Conservation (phyloP, 2,113 vertebrate species). For the Heliornis fulica region DNA sequence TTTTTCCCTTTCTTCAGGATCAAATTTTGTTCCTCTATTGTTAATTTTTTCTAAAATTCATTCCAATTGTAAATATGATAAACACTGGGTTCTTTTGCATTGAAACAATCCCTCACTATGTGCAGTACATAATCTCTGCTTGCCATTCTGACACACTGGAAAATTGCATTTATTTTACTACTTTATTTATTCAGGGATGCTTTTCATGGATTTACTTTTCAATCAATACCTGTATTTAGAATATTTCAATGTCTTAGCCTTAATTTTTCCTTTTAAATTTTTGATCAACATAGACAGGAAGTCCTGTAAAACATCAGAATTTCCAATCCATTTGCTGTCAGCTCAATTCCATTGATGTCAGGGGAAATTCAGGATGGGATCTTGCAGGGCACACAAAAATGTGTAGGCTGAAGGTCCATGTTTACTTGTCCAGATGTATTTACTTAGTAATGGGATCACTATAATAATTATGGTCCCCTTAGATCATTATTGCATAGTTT, state of each 20-base stretch:
- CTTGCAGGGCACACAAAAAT: background rate
- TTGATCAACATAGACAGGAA: background rate
- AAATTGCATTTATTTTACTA: background rate
- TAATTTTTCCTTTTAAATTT: background rate
- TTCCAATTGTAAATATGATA: background rate
- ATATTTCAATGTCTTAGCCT: background rate
- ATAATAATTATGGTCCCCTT: background rate
- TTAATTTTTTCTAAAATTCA: background rate
- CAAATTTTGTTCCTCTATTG: background rate
- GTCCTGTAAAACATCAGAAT: background rate
- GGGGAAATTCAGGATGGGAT: background rate
- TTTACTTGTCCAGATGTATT: background rate
- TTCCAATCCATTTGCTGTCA: background rate
- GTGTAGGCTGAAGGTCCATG: background rate
- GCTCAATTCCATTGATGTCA: background rate
- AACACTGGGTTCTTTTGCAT: background rate
- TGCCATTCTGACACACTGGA: background rate
- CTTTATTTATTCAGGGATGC: background rate
- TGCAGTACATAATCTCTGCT: background rate
- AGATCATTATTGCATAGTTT: background rate
- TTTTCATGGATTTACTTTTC: background rate
- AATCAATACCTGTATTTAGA: background rate
- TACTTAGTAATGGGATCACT: background rate
- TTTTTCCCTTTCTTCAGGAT: background rate
- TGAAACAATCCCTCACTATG: background rate